Conservation (phyloP, 2,888 invertebrate species). For the Merodon equestris region DNA sequence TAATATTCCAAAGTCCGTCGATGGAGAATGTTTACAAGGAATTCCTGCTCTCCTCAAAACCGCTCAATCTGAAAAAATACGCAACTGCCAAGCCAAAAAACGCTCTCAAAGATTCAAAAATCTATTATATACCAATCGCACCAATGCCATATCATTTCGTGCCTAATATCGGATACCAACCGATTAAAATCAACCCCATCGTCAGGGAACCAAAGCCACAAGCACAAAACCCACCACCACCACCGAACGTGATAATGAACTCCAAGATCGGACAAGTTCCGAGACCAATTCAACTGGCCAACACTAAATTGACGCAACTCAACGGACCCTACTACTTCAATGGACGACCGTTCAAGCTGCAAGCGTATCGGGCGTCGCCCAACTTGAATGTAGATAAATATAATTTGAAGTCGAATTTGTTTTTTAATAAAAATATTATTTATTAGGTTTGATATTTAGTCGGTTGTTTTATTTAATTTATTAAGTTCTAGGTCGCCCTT, state of each 20-base stretch:
- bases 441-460: slow-evolving; percentile 72
- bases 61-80: slow-evolving; percentile 75
- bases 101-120: slow-evolving; percentile 85
- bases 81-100: slow-evolving; percentile 75
- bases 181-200: slow-evolving; percentile 80
- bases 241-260: slow-evolving; percentile 36
- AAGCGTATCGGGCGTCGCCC: slow-evolving; percentile 73
- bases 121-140: slow-evolving; percentile 91
- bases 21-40: slow-evolving; percentile 76
- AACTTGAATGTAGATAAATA: slow-evolving; percentile 72
- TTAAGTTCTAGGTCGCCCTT: too few relatives aligned
- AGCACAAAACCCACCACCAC: too few relatives aligned
- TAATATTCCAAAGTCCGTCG: slow-evolving; percentile 74
- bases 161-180: slow-evolving; percentile 90
- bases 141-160: slow-evolving; percentile 92
- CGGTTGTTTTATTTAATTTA: neutral
- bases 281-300: slow-evolving; percentile 3
- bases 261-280: slow-evolving; percentile 37
- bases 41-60: slow-evolving; percentile 75
- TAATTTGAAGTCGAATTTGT: slow-evolving; percentile 76
- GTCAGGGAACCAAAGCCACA: slow-evolving; percentile 58
- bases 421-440: slow-evolving; percentile 77
- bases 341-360: slow-evolving; percentile 75
- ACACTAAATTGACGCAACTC: slow-evolving; percentile 73
- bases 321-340: slow-evolving; percentile 76